Conservation (phyloP, 2,888 invertebrate genomes). For the Lepidonotus clava region DNA sequence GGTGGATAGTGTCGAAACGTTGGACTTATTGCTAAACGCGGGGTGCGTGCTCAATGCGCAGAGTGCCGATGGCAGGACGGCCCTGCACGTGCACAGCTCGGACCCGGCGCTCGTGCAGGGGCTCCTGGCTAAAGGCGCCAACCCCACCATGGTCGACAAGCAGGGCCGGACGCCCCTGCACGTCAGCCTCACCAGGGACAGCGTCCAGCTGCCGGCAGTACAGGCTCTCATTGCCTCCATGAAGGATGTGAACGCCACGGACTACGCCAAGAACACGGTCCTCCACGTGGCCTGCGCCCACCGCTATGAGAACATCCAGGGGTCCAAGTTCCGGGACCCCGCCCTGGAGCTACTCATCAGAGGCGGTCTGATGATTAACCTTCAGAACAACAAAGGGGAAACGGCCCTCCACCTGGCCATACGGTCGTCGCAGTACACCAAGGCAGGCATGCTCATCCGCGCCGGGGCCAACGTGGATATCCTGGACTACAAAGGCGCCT, state of each 20-base stretch:
- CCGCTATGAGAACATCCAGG: not conserved
- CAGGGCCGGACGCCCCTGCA: constrained; percentile 2
- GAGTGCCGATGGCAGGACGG: not conserved
- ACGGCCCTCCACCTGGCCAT: constrained; percentile 16
- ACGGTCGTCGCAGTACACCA: not conserved
- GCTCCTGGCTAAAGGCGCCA: not conserved
- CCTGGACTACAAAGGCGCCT: not conserved
- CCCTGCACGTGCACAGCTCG: not conserved
- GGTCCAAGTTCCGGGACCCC: not conserved
- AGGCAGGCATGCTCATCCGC: constrained; percentile 11
- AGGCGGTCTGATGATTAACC: not conserved
- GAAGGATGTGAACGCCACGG: not conserved
- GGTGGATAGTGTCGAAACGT: too few relatives aligned
- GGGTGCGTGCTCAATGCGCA: not conserved
- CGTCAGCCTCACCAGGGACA: not conserved
- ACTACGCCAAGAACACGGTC: not conserved
- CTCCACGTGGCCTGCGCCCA: not conserved
- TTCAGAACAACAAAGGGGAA: not conserved
- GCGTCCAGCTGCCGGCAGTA: not conserved
- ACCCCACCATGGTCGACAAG: not conserved
- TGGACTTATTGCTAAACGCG: not conserved
- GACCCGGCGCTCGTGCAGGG: not conserved
- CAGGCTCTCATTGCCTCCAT: not conserved
- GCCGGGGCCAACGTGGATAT: constrained; percentile 11
- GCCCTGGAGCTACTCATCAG: not conserved